Base-by-base conservation (phyloP, 2,797 vertebrate genomes). In the Gymnothorax javanicus region DNA sequence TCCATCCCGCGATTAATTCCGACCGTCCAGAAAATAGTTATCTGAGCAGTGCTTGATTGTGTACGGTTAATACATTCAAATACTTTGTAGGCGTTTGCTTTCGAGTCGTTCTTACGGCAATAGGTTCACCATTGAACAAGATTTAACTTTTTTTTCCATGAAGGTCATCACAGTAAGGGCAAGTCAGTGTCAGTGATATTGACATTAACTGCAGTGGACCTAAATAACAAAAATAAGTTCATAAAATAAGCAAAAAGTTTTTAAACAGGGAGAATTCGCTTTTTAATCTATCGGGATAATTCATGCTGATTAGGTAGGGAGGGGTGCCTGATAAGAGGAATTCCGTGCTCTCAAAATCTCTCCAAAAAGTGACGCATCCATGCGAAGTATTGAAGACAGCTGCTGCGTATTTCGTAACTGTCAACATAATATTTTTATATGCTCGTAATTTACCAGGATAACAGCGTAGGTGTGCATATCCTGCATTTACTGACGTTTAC, bases 391-490 rank as follows among this genome's bases (percentile, higher is more conserved):
- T 50, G 23, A 43, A 75, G 33, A 64, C 23, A n/a, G 62, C 62
- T 50, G 13, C 5, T 15, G 73, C 20, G 33, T 4, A 71, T 33
- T 71, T 73, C 13, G 1, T 43, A 12, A 17, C 13, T 33, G 52
- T 54, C 25, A 27, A 58, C 52, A 52, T 79, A 83, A 13, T 83
- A 43, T 71, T 33, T n/a, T n/a, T 71, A 69, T 12, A 83, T 82
- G 3, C 8, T 8, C 11, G n/a, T 1, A 13, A n/a, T 58, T 33
- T 56, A 50, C 58, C n/a, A 60, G 8, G 25, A 56, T n/a, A 6
- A 83, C 59, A 50, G 33, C 33, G 60, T 43, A 84, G 33, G 54
- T 67, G 71, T 56, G n/a, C 64, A 73, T 52, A 83, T 59, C 71
- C 56, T 81, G 77, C 79, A 60, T 50, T 17, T 52, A 23, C 50